These are phyloP conservation scores for Drosophila seclusa DNA, from an alignment of 2,888 invertebrate genomes.

Conservation along the genomic window DNA sequence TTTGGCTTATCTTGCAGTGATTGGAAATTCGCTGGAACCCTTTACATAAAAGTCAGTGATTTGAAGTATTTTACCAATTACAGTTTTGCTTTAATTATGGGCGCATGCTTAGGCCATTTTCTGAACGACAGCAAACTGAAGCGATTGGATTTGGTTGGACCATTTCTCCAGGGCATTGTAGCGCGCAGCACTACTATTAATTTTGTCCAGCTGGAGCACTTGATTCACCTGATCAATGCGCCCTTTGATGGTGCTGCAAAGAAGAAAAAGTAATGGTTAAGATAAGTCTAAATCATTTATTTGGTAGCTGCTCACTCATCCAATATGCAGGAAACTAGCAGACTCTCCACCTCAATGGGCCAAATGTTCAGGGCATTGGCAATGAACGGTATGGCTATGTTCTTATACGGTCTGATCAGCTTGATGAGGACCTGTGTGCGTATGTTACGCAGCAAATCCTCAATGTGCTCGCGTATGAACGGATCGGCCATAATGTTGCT, in stretches of 20 bases:
- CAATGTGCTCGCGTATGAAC: slow-evolving; percentile 99
- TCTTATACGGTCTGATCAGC: slow-evolving; percentile 98
- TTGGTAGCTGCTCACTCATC: slow-evolving; percentile 90
- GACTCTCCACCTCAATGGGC: slow-evolving; percentile 96
- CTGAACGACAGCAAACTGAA: slow-evolving; percentile 96
- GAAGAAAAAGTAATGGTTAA: neutral
- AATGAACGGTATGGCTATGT: slow-evolving; percentile 99
- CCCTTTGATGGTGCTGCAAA: slow-evolving; percentile 91
- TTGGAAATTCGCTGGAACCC: neutral
- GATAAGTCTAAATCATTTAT: neutral
- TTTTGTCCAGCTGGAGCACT: slow-evolving; percentile 93
- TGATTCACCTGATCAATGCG: slow-evolving; percentile 97
- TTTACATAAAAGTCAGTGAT: neutral
- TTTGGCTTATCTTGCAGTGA: neutral
- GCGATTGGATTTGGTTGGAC: slow-evolving; percentile 94
- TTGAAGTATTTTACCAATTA: slow-evolving; percentile 21
- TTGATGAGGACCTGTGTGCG: slow-evolving; percentile 98
- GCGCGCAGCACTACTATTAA: slow-evolving; percentile 92
- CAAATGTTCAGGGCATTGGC: slow-evolving; percentile 97
- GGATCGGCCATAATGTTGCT: slow-evolving; percentile 99
- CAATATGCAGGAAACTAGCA: slow-evolving; percentile 98
- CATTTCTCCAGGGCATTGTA: slow-evolving; percentile 98
- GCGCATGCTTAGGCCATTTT: slow-evolving; percentile 91
- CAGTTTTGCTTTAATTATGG: slow-evolving; percentile 25
- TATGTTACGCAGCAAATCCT: slow-evolving; percentile 97